Conservation (phyloP, 2,797 vertebrate species). For the Syngnathus acus region DNA sequence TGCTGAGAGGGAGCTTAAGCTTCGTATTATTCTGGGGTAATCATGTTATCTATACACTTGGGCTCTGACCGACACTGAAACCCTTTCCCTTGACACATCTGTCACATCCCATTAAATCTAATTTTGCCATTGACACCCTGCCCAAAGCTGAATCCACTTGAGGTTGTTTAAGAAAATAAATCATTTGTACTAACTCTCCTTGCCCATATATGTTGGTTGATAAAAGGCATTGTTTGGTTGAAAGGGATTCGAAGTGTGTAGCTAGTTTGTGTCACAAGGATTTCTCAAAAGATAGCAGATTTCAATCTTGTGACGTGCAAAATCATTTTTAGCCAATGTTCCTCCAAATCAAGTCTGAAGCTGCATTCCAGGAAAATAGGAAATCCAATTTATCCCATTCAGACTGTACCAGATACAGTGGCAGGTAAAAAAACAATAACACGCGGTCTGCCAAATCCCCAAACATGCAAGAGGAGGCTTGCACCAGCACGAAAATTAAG, state of each 20-base stretch:
- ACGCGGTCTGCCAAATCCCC: too few species aligned
- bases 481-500: too few species aligned
- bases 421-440: too few species aligned
- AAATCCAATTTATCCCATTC: too few species aligned
- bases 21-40: conserved; percentile 48
- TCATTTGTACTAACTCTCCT: conserved; percentile 24
- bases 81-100: conserved; percentile 21
- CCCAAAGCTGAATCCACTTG: conserved; percentile 41
- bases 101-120: conserved; percentile 49
- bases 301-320: conserved; percentile 43
- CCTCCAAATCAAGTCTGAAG: conserved; percentile 12
- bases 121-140: conserved; percentile 35
- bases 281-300: conserved; percentile 25
- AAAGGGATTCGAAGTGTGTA: conserved; percentile 20
- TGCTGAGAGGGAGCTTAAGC: conserved; percentile 28
- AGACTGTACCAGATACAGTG: too few species aligned
- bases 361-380: too few species aligned
- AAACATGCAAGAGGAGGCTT: too few species aligned
- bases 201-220: conserved; percentile 9
- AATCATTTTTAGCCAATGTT: conserved; percentile 36
- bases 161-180: conserved; percentile 15
- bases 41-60: conserved; percentile 49
- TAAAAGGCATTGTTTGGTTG: conserved; percentile 15
- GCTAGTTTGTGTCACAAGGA: neutral
- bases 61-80: conserved; percentile 36